Percentiles rank a stretch among this genome's conserved stretches.
Evolutionary conservation across 2,113 vertebrate species (phyloP).

Genomic region (Dromaius novaehollandiae): DNA sequence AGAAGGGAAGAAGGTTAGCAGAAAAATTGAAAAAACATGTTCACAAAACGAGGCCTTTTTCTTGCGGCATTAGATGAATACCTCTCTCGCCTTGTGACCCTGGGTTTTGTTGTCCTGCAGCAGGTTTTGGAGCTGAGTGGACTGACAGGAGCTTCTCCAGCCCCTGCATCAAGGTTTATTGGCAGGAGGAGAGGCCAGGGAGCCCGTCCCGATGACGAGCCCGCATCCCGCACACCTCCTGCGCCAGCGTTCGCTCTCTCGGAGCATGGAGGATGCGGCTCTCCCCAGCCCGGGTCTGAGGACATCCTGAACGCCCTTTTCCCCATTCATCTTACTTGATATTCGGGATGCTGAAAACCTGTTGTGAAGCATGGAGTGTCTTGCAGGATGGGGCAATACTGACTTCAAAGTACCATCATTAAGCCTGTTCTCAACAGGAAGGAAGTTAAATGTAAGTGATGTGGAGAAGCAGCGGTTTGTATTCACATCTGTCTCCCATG

Average conservation of each 20-base stretch:
- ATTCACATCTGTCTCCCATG: background rate
- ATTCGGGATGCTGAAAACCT: background rate
- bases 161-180: fast-evolving
- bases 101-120: background rate
- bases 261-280: background rate
- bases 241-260: too few species aligned
- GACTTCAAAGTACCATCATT: too few species aligned
- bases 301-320: background rate
- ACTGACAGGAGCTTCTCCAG: background rate
- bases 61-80: background rate
- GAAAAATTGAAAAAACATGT: background rate
- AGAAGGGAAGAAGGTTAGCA: background rate
- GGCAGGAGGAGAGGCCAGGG: background rate
- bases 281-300: too few species aligned
- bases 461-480: background rate
- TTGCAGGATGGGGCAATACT: background rate
- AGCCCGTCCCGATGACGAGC: background rate
- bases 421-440: background rate
- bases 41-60: background rate
- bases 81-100: background rate
- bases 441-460: background rate
- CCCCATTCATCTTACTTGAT: background rate
- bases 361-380: too few species aligned
- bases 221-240: too few species aligned
- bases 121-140: background rate